phyloP scores from a whole-genome alignment of 2,888 invertebrate genomes.

The Seira ritae region DNA sequence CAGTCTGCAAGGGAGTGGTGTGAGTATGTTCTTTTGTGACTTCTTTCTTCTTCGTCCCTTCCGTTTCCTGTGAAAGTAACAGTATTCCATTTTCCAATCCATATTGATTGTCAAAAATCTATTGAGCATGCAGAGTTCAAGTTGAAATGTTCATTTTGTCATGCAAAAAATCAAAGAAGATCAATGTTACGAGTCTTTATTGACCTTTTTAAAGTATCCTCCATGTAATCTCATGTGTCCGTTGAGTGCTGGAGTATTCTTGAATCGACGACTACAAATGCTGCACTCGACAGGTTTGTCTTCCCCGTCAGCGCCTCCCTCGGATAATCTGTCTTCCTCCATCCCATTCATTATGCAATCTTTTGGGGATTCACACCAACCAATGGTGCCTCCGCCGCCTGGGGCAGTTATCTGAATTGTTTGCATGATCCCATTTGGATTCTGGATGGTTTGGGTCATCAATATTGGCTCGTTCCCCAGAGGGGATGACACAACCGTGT shows the following conservation, averaged over 20 bases:
- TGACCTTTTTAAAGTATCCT: constrained; percentile 95
- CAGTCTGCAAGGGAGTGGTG: constrained; percentile 91
- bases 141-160: no score
- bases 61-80: constrained; percentile 67
- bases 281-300: constrained; percentile 94
- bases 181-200: no score
- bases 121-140: no score
- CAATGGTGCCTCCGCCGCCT: constrained; percentile 12
- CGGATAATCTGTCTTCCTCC: constrained; percentile 42
- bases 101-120: no score
- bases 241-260: constrained; percentile 97
- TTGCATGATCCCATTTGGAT: neutral
- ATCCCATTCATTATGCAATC: neutral
- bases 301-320: constrained; percentile 46
- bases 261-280: constrained; percentile 96
- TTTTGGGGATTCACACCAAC: constrained; percentile 36
- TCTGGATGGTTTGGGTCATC: constrained; percentile 5
- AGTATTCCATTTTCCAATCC: no score
- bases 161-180: no score
- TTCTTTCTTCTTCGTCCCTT: constrained; percentile 69
- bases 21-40: constrained; percentile 65
- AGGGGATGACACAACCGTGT: no score
- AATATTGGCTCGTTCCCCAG: neutral
- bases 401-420: constrained; percentile 20
- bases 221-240: constrained; percentile 99